Base-by-base conservation (phyloP, 1,140 invertebrate species). In the Danaus melanippus region DNA sequence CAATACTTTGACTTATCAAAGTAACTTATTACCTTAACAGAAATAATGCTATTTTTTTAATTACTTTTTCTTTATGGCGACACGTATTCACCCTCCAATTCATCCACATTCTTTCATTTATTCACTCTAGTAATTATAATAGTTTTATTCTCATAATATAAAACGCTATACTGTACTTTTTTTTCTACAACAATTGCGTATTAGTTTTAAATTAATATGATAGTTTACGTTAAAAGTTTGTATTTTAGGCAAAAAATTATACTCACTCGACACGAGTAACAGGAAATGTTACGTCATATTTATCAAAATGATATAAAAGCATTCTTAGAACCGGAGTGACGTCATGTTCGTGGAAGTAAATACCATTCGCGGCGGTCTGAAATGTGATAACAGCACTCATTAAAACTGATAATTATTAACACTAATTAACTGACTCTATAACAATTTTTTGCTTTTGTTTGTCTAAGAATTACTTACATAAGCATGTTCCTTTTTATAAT, bases 241-340 rank as follows among this genome's bases (percentile, higher is more conserved):
- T 32, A 32, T 32, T 32, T 32, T 32, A 8, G 0, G 15, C 10
- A 32, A 5, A 12, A 40, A 48, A 17, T 43, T 46, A 50, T 43
- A 73, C 75, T 77, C 60, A 83, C 79, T 83, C 77, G 46, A 80
- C 66, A 21, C 60, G 61, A 10, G 73, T 69, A 1, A 77, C 21
- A 7, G 76, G 65, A 48, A 65, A 52, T 3, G 74, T 10, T 0
- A 75, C 46, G 12, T 74, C 73, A 1, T 69, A 47, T 54, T 64
- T 71, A 0, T 65, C 51, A 10, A 58, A 12, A 15, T 65, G 50
- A 3, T 17, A 10, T 1, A 47, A 55, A 1, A 66, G 21, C 4
- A 62, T 54, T 6, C 77, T 66, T 6, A 80, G 50, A 0, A 73
- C 32, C 0, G 77, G 74, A 3, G 74, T 67, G 8, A 80, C 53